Evolutionary conservation across 1,140 invertebrate genomes (phyloP).

Genomic region (Heterodera schachtii): DNA sequence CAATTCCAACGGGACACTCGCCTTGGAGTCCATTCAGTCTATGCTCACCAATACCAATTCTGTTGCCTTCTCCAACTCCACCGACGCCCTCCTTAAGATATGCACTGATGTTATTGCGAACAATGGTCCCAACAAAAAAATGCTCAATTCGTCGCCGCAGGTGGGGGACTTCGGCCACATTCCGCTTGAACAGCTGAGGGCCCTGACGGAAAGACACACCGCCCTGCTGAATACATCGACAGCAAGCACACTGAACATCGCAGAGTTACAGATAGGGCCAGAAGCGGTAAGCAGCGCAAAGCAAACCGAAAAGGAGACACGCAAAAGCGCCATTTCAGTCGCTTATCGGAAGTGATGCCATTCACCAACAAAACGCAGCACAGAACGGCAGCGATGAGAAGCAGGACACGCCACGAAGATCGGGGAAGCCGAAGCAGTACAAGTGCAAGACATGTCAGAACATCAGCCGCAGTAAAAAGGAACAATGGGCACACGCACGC

Average conservation of each 20-base stretch:
- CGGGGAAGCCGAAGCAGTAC: conserved; percentile 74
- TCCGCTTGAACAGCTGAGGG: conserved; percentile 60
- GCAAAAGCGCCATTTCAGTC: conserved; percentile 11
- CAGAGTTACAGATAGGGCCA: conserved; percentile 11
- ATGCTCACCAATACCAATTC: conserved; percentile 26
- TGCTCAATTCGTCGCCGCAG: conserved; percentile 13
- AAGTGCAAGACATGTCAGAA: conserved; percentile 86
- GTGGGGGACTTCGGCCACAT: conserved; percentile 18
- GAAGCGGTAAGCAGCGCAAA: conserved; percentile 3
- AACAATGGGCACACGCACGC: conserved; percentile 85
- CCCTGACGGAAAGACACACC: conserved; percentile 72
- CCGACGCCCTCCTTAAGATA: conserved; percentile 50
- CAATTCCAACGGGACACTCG: conserved; percentile 5
- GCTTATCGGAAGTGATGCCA: not conserved
- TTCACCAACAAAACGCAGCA: not conserved
- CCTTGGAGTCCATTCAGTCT: conserved; percentile 24
- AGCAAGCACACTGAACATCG: conserved; percentile 17
- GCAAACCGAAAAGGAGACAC: not conserved
- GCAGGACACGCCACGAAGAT: conserved; percentile 32
- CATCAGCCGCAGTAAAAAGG: conserved; percentile 80
- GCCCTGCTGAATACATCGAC: conserved; percentile 79
- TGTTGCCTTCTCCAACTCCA: conserved; percentile 20
- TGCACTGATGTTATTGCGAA: conserved; percentile 52
- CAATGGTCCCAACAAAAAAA: conserved; percentile 29
- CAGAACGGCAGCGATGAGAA: conserved; percentile 23